Percentiles rank a stretch among this genome's conserved stretches.
Conservation (phyloP, 2,888 invertebrate species). For the Erebia epiphron region DNA sequence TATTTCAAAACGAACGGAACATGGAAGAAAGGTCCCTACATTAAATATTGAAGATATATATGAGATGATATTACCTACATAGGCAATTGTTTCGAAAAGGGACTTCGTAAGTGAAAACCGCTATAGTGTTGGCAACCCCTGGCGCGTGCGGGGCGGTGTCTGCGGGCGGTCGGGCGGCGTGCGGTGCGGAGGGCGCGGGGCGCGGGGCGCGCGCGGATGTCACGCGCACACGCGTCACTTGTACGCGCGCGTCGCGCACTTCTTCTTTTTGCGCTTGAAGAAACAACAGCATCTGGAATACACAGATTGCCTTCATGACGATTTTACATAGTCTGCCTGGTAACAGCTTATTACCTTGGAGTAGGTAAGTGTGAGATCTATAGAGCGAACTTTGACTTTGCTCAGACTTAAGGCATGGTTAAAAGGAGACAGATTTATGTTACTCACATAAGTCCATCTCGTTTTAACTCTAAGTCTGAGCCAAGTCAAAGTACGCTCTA, state of each 20-base stretch:
- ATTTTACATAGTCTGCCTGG: conserved; percentile 79
- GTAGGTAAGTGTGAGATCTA: too few species aligned
- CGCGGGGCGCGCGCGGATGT: conserved; percentile 48
- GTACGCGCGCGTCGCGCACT: conserved; percentile 92
- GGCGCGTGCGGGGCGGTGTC: conserved; percentile 2
- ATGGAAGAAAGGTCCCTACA: too few species aligned
- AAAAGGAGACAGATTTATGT: too few species aligned
- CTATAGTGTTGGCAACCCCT: conserved; percentile 19
- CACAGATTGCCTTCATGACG: conserved; percentile 81
- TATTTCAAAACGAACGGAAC: too few species aligned
- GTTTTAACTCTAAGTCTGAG: too few species aligned
- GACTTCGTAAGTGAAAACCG: background rate
- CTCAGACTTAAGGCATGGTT: too few species aligned
- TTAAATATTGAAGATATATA: too few species aligned
- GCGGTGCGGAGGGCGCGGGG: conserved; percentile 41
- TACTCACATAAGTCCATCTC: too few species aligned
- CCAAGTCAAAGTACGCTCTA: too few species aligned
- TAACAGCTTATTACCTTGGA: conserved; percentile 47
- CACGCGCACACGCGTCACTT: conserved; percentile 89
- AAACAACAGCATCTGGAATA: conserved; percentile 98
- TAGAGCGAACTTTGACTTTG: too few species aligned
- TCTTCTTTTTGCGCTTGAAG: conserved; percentile 99
- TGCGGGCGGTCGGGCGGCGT: conserved; percentile 16
- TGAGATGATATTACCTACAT: too few species aligned
- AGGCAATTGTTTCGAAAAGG: background rate